These are phyloP conservation scores for Unio delphinus DNA, from an alignment of 2,888 invertebrate species.

Conservation along the genomic window DNA sequence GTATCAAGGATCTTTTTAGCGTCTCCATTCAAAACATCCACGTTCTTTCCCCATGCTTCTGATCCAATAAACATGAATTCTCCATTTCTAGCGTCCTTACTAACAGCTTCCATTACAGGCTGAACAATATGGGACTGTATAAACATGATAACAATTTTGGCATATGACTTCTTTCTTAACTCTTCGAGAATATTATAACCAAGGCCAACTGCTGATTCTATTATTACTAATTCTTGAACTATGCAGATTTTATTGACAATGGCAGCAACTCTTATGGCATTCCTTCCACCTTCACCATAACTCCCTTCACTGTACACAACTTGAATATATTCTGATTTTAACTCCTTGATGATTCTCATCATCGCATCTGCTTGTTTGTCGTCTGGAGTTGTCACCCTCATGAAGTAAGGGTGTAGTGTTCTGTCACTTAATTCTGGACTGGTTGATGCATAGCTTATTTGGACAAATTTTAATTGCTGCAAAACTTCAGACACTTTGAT, in stretches of 20 bases:
- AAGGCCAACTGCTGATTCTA: neutral
- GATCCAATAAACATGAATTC: constrained; percentile 12
- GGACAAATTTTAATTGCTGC: constrained; percentile 14
- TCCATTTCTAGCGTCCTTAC: neutral
- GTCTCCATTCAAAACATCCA: too few relatives aligned
- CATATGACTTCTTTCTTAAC: constrained; percentile 2
- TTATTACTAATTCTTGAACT: constrained; percentile 20
- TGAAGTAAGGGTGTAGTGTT: constrained; percentile 23
- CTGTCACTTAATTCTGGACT: constrained; percentile 28
- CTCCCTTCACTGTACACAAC: constrained; percentile 35
- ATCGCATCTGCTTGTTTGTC: constrained; percentile 31
- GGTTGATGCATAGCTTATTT: constrained; percentile 31
- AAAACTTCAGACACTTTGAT: constrained; percentile 21
- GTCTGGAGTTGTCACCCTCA: constrained; percentile 34
- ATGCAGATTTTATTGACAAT: constrained; percentile 22
- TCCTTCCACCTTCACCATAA: constrained; percentile 33
- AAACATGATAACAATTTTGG: constrained; percentile 10
- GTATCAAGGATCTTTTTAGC: neutral
- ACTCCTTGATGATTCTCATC: constrained; percentile 20
- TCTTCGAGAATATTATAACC: constrained; percentile 1
- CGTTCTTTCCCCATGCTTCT: constrained; percentile 7
- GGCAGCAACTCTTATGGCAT: constrained; percentile 9
- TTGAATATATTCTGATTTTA: constrained; percentile 27
- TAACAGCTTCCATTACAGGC: neutral
- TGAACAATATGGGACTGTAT: constrained; percentile 10